A percentile compares a stretch with the other conserved stretches of the same genome.
These are phyloP conservation scores for Oreochromis grahami DNA, from an alignment of 2,797 vertebrate genomes.

Conservation along the genomic window DNA sequence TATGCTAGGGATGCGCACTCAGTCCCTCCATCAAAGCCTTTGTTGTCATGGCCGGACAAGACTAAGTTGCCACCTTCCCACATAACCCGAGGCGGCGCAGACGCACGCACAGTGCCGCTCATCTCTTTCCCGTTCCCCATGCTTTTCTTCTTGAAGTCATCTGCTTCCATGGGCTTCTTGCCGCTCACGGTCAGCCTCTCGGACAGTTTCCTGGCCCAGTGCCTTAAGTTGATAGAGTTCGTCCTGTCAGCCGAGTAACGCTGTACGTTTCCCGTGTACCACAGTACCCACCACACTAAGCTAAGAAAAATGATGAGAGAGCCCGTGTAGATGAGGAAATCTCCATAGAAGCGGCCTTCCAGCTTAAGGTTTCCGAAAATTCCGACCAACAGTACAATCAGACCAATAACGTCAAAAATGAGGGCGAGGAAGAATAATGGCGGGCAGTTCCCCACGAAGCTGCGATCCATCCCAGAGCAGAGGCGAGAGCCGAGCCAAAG, in stretches of 20 bases:
- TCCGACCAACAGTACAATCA: constrained; percentile 71
- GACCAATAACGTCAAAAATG: constrained; percentile 64
- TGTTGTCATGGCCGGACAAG: constrained; percentile 53
- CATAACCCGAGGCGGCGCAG: constrained; percentile 14
- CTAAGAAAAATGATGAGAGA: constrained; percentile 79
- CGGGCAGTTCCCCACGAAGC: constrained; percentile 68
- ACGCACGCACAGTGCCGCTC: background rate
- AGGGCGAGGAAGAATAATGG: constrained; percentile 68
- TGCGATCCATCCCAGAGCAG: constrained; percentile 54
- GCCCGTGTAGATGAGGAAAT: constrained; percentile 82
- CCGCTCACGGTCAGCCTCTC: constrained; percentile 59
- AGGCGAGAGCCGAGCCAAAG: background rate
- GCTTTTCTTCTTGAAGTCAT: constrained; percentile 20
- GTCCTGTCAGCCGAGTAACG: constrained; percentile 20
- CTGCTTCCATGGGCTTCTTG: constrained; percentile 40
- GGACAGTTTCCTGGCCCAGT: constrained; percentile 73
- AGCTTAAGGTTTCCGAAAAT: constrained; percentile 72
- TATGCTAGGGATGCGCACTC: constrained; percentile 13
- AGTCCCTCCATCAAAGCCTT: constrained; percentile 49
- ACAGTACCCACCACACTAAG: constrained; percentile 78
- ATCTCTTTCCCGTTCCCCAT: constrained; percentile 5
- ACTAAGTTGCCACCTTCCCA: constrained; percentile 27
- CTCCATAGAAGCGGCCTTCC: constrained; percentile 75
- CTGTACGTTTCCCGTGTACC: constrained; percentile 78
- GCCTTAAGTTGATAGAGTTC: constrained; percentile 41